These are phyloP conservation scores for Urosaurus nigricauda DNA, from an alignment of 2,797 vertebrate species.

Conservation along the genomic window DNA sequence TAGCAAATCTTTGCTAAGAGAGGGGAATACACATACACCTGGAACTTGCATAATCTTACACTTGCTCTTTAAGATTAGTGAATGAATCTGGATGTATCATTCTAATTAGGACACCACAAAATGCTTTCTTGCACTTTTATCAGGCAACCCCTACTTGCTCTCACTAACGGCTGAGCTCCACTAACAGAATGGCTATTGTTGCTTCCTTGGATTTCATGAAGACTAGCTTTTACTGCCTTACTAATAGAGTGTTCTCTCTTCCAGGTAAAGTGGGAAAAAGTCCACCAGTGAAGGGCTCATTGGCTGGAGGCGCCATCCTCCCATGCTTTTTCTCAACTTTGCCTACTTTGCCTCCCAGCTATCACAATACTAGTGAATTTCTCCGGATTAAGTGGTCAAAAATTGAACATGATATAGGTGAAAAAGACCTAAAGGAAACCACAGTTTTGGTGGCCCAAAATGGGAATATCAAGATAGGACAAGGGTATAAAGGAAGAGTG, in stretches of 20 bases:
- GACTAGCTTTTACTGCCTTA: background rate
- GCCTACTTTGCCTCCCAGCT: conserved; percentile 86
- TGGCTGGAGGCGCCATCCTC: conserved; percentile 91
- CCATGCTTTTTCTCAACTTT: conserved; percentile 93
- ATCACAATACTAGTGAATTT: conserved; percentile 82
- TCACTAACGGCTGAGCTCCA: background rate
- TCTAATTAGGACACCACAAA: background rate
- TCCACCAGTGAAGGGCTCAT: conserved; percentile 84
- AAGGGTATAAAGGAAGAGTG: conserved; percentile 89
- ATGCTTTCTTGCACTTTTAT: background rate
- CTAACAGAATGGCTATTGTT: background rate
- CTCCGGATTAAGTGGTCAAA: conserved; percentile 98
- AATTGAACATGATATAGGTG: conserved; percentile 82
- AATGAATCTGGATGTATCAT: background rate
- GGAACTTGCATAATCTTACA: background rate
- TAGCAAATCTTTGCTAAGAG: background rate
- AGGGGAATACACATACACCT: background rate
- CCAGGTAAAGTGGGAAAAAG: conserved; percentile 77
- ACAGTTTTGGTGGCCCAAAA: conserved; percentile 93
- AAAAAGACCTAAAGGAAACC: conserved; percentile 85
- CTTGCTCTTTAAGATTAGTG: background rate
- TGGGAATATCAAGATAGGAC: conserved; percentile 92
- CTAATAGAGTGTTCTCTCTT: conserved; percentile 14
- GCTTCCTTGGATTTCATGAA: background rate
- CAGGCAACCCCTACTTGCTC: background rate